Base-by-base conservation (phyloP, 2,888 invertebrate species). In the Erynnis tages region DNA sequence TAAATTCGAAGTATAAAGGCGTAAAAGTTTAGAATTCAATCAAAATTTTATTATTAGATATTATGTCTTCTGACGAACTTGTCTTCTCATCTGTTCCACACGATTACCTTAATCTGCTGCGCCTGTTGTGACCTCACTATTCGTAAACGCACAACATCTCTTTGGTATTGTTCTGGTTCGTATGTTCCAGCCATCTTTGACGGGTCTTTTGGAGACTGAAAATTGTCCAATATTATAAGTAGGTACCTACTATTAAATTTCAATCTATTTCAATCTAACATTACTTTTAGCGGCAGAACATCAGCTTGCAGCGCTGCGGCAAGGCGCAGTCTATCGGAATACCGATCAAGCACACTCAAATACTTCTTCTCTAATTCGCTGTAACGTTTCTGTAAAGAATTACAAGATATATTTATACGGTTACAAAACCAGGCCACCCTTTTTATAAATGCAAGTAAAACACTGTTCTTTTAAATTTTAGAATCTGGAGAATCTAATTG, bases 81-180 rank as follows among this genome's bases (percentile, higher is more conserved):
- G n/a, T n/a, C 11, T 8, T 17, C 6, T 14, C 21, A 21, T 4
- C 21, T 5, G 21, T 4, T 16, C 4, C n/a, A 2, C 4, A 25
- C 4, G 2, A 7, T 45, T 57, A 90, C 92, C 79, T 87, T 74
- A 4, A 92, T 91, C 63, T 91, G 90, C 23, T 89, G 71, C 11
- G 67, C 43, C 61, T 92, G 91, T 47, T 89, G 84, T 0, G 79
- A 63, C 14, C 85, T 75, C 11, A 90, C 75, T 8, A 88, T 87
- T 8, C 81, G 79, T 44, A 90, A 61, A 3, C 89, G 82, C 35
- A 80, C 82, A n/a, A 89, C 79, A 45, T 90, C 90, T 0, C 86
- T 77, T 23, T 72, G 69, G 53, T 82, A 90, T 13, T 81, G 76
- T 3, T 73, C 73, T 17, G 73, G 71, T 8, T 74, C 61, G 57